Evolutionary conservation across 2,888 invertebrate genomes (phyloP).

Genomic region (Perizoma affinitatum): DNA sequence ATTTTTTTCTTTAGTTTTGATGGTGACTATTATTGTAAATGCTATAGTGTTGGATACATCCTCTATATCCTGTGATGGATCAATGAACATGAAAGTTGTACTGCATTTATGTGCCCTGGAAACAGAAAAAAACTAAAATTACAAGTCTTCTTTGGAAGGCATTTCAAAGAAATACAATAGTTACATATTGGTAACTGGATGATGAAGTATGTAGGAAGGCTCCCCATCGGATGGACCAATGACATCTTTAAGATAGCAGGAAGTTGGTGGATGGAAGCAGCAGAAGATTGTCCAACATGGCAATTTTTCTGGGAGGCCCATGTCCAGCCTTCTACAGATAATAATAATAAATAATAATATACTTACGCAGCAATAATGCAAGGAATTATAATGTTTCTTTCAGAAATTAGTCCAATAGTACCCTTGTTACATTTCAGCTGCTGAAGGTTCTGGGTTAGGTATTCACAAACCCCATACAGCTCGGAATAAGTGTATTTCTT

Average conservation of each 20-base stretch:
- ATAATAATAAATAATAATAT: too few relatives aligned
- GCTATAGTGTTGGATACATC: conserved; percentile 54
- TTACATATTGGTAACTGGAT: too few relatives aligned
- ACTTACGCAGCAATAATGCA: conserved; percentile 84
- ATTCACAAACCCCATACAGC: conserved; percentile 74
- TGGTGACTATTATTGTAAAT: conserved; percentile 63
- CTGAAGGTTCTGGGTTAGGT: conserved; percentile 70
- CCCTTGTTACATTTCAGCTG: conserved; percentile 65
- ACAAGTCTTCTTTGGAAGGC: too few relatives aligned
- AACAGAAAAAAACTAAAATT: conserved; percentile 31
- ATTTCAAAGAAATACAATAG: too few relatives aligned
- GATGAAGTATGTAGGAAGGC: too few relatives aligned
- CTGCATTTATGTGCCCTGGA: conserved; percentile 80
- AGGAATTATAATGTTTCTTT: conserved; percentile 80
- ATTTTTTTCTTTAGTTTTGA: conserved; percentile 46
- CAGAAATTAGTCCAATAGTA: conserved; percentile 75
- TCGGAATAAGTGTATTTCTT: conserved; percentile 73
- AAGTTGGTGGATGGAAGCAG: too few relatives aligned
- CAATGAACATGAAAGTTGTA: conserved; percentile 80
- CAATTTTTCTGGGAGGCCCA: too few relatives aligned
- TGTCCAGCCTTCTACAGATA: too few relatives aligned
- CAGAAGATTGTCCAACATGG: too few relatives aligned
- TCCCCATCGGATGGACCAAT: too few relatives aligned
- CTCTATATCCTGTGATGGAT: conserved; percentile 61
- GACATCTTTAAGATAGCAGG: too few relatives aligned